Base-by-base conservation (phyloP, 2,797 vertebrate genomes). In the Antrozous pallidus region DNA sequence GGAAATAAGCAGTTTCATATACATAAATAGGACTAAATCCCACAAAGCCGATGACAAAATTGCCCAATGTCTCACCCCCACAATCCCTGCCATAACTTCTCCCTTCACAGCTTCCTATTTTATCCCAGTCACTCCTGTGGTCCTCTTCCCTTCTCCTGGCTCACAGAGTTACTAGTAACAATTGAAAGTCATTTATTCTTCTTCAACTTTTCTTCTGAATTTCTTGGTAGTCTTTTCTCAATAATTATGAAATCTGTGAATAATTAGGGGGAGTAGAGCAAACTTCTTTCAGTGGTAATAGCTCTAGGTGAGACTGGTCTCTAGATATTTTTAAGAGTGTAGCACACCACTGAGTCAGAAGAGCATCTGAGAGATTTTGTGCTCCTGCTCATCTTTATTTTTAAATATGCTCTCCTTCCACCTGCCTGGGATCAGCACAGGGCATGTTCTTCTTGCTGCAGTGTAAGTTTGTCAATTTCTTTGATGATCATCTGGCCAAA, bases 41-140 rank as follows among this genome's bases (percentile, higher is more conserved):
- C 22, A 22, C 24, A 17, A 5, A 28, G 22, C 38, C 45, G 17
- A 26, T 40, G 49, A 36, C 1, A 47, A 79, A 17, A 17, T 11
- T 28, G 33, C 24, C 38, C 38, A 26, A 17, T 5, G 1, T 51
- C 17, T 5, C 36, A 24, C 1, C 11, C 47, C 8, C 9, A 2
- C 5, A n/a, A 10, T 49, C 54, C 31, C 31, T 7, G 0, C 3
- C 6, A 17, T 24, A 49, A 28, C 16, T 22, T 80, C 36, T 4
- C 4, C 70, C 51, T 26, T 67, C 20, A 9, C 5, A 12, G 4
- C 26, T 36, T 13, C 71, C 26, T 31, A 4, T 73, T 69, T 83
- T 54, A 58, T 40, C 18, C 10, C 38, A n/a, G 0, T 22, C 14
- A 5, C 3, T 14, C 26, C n/a, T 2, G 0, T 2, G 24, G 31